Evolutionary conservation across 2,113 vertebrate genomes (phyloP), one percentile per base, ranked within the genome.

Genomic region (Gadus chalcogrammus): DNA sequence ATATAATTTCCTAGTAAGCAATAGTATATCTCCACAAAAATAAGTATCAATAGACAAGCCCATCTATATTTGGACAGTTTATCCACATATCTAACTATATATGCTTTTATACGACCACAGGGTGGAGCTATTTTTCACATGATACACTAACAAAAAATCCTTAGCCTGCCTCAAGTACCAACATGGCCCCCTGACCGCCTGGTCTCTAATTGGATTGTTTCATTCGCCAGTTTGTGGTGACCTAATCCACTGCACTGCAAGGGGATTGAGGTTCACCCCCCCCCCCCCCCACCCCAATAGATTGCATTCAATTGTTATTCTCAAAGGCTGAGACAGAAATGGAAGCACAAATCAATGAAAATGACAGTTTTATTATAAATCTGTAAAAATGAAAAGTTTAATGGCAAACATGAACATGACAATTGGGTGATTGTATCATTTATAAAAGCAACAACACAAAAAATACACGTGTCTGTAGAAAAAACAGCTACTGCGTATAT

Each of bases 381-480:
- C 83, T 90, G 88, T 88, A 88, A 90, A 90, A 90, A 88, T 83
- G 82, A 87, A 78, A 88, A 80, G 68, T 90, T 88, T 84, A 88
- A 88, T 90, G 87, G 79, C 38, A 81, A 84, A 88, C 84, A 78
- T 90, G 88, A 85, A 83, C 75, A 84, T 85, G 85, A 76, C 76
- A 79, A 22, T 53, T 64, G 66, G 74, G 77, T 83, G 82, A 86
- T 83, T 85, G 79, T 74, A 84, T 89, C 74, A 67, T 87, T 84
- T 86, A 88, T 66, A 87, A 88, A 90, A 88, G 73, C 80, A 84
- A 78, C 82, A 85, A 86, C 80, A 86, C 83, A 87, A 84, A 68
- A 84, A 85, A 87, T 82, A 85, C 77, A 84, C 71, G 82, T 82
- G 73, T 78, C 73, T 77, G 22, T 68, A 80, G 77, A 73, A 71